A percentile compares a stretch with the other conserved stretches of the same genome.
phyloP scores from a whole-genome alignment of 1,140 invertebrate species.

The Augochlora pura region DNA sequence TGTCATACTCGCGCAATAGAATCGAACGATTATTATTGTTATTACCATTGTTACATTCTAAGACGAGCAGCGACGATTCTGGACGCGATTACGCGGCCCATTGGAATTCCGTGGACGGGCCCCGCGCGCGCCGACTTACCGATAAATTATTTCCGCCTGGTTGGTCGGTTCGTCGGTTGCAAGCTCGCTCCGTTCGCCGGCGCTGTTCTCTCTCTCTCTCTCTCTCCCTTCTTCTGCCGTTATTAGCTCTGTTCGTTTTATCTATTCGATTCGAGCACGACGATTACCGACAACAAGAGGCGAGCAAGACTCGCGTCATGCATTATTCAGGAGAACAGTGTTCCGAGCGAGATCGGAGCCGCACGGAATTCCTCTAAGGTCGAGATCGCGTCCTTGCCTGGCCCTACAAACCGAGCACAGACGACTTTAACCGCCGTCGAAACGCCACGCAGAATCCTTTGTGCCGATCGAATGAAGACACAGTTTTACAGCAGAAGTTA shows the following conservation, averaged over 20 bases:
- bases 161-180: neutral
- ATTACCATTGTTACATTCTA: no score
- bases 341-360: neutral
- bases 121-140: neutral
- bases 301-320: neutral
- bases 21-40: no score
- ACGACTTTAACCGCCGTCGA: no score
- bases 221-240: neutral
- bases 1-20: no score
- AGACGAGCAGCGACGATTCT: neutral
- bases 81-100: neutral
- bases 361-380: neutral
- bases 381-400: neutral
- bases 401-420: neutral
- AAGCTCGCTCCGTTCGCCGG: no score
- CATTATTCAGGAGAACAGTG: conserved; percentile 25
- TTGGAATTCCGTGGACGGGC: conserved; percentile 11
- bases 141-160: conserved; percentile 35
- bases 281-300: conserved; percentile 1
- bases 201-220: no score
- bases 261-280: neutral
- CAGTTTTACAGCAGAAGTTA: no score
- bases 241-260: conserved; percentile 10
- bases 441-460: no score
- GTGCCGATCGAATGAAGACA: no score